These are phyloP conservation scores for Sesia apiformis DNA, from an alignment of 2,888 invertebrate species.

Conservation along the genomic window DNA sequence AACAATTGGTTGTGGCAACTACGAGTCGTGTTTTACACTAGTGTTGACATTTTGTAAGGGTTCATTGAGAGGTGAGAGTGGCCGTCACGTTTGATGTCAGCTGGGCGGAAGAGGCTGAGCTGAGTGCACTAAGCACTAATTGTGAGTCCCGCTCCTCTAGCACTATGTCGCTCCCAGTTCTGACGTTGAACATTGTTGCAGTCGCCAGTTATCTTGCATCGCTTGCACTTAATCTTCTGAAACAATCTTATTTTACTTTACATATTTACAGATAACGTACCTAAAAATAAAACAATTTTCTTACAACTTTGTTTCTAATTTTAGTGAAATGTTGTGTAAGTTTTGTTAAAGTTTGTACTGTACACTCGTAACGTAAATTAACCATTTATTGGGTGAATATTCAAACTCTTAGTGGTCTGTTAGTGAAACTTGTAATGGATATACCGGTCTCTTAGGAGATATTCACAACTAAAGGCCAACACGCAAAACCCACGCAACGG, in stretches of 20 bases:
- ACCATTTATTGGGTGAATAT: not conserved
- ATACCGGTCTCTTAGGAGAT: conserved; percentile 32
- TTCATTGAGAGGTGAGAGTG: conserved; percentile 19
- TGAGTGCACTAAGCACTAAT: conserved; percentile 48
- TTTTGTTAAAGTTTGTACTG: not conserved
- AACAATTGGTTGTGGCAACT: too few relatives aligned
- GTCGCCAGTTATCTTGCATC: too few relatives aligned
- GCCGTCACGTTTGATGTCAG: conserved; percentile 37
- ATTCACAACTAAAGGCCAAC: conserved; percentile 18
- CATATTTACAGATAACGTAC: too few relatives aligned
- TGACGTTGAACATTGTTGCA: too few relatives aligned
- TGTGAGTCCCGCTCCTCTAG: conserved; percentile 32
- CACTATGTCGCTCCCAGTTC: conserved; percentile 10
- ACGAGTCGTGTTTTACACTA: not conserved
- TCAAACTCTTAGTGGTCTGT: conserved; percentile 11
- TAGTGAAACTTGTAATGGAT: conserved; percentile 38
- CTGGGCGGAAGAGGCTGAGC: conserved; percentile 36
- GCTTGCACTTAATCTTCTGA: too few relatives aligned
- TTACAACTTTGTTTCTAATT: not conserved
- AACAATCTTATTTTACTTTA: too few relatives aligned
- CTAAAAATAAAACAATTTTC: too few relatives aligned
- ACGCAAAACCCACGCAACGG: conserved; percentile 5
- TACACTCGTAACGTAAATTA: not conserved
- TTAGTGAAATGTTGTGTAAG: not conserved
- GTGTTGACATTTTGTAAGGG: conserved; percentile 12